These are phyloP conservation scores for Leucophenga maculata DNA, from an alignment of 2,888 invertebrate genomes.

Conservation along the genomic window DNA sequence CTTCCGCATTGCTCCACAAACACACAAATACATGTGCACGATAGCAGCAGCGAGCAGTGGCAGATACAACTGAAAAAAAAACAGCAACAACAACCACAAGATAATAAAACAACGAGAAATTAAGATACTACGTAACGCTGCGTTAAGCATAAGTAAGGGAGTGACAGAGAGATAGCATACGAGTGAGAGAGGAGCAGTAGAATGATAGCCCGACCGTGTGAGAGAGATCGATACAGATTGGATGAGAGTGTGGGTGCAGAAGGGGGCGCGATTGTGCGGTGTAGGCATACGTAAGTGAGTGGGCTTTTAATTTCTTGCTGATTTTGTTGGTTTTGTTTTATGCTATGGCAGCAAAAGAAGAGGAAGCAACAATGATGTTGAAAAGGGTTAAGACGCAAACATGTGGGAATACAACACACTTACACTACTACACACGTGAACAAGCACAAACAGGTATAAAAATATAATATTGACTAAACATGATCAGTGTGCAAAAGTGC, in stretches of 20 bases:
- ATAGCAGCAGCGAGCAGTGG: conserved; percentile 19
- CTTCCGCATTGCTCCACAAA: conserved; percentile 73
- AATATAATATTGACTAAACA: conserved; percentile 48
- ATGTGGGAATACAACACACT: conserved; percentile 28
- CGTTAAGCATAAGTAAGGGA: conserved; percentile 16
- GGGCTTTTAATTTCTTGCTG: conserved; percentile 13
- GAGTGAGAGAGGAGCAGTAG: conserved; percentile 46
- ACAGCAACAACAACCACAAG: conserved; percentile 41
- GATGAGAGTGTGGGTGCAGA: neutral
- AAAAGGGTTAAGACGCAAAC: conserved; percentile 6
- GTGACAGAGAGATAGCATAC: neutral
- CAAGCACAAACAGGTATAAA: conserved; percentile 59
- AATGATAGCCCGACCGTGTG: neutral
- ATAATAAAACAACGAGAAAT: conserved; percentile 36
- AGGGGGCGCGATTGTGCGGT: neutral
- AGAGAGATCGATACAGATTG: neutral
- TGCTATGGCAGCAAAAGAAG: conserved; percentile 36
- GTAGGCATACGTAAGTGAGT: neutral
- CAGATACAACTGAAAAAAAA: conserved; percentile 39
- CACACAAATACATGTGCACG: conserved; percentile 48
- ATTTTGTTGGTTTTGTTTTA: neutral
- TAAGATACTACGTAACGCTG: conserved; percentile 26
- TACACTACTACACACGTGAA: conserved; percentile 13
- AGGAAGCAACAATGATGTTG: conserved; percentile 22
- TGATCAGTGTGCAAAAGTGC: conserved; percentile 25